phyloP scores from a whole-genome alignment of 2,113 vertebrate species.

The Chroicocephalus ridibundus region DNA sequence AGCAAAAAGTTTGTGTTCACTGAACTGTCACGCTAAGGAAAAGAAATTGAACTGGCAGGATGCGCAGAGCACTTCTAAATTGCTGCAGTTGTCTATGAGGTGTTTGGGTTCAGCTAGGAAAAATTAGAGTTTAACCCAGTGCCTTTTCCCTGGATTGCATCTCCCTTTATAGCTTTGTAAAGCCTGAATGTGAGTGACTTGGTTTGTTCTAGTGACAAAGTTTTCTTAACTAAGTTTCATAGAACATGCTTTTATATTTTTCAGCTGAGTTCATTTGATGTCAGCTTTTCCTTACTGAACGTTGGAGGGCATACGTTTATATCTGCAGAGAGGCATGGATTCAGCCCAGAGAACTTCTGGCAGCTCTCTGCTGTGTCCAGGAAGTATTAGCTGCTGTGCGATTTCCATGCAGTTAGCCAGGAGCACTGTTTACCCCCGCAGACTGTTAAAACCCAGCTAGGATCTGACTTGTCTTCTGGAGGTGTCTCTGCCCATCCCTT shows the following conservation, averaged over 20 bases:
- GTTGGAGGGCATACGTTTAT: background rate
- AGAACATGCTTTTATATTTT: background rate
- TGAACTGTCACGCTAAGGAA: background rate
- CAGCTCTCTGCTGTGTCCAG: background rate
- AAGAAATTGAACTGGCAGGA: background rate
- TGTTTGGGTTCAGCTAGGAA: background rate
- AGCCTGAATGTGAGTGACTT: background rate
- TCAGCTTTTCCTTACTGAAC: background rate
- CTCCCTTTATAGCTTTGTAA: background rate
- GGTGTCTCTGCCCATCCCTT: background rate
- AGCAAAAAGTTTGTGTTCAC: background rate
- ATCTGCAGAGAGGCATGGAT: background rate
- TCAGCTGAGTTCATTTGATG: background rate
- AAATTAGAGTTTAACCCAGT: background rate
- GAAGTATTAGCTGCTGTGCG: background rate
- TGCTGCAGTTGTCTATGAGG: background rate
- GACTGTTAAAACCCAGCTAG: background rate
- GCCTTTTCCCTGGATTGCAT: background rate
- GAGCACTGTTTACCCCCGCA: background rate
- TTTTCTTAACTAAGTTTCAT: background rate
- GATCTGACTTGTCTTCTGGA: background rate
- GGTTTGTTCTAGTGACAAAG: background rate
- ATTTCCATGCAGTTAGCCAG: fast-evolving
- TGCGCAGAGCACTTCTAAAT: background rate
- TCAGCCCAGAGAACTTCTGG: background rate